A percentile compares a stretch with the other conserved stretches of the same genome.
Conservation (phyloP, 1,140 invertebrate species). For the Sycobia sp. region DNA sequence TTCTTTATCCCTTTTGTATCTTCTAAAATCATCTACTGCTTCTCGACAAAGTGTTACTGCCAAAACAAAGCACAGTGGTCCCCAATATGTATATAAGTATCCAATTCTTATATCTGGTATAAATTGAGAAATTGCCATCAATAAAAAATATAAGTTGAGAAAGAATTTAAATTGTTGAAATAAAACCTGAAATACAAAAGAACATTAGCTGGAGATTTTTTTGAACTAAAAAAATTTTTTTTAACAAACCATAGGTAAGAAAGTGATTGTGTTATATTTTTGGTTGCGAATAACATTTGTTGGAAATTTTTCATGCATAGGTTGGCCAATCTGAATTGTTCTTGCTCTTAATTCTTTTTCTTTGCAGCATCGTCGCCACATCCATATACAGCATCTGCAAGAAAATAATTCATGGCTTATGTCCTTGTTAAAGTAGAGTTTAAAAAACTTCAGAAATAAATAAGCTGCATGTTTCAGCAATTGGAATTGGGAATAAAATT, state of each 20-base stretch:
- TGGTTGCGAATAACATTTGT: slow-evolving; percentile 97
- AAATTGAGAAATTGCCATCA: slow-evolving; percentile 98
- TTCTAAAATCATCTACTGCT: slow-evolving; percentile 92
- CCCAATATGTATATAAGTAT: slow-evolving; percentile 99
- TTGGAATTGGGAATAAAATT: no score
- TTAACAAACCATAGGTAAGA: slow-evolving; percentile 86
- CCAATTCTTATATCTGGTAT: slow-evolving; percentile 95
- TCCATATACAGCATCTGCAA: slow-evolving; percentile 69
- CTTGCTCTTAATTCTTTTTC: slow-evolving; percentile 69
- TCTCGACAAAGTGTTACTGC: slow-evolving; percentile 95
- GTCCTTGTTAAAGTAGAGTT: no score
- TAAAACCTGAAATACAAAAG: slow-evolving; percentile 70
- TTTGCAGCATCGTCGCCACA: slow-evolving; percentile 73
- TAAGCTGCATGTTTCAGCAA: not conserved
- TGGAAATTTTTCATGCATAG: slow-evolving; percentile 80
- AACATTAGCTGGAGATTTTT: no score
- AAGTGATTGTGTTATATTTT: slow-evolving; percentile 98
- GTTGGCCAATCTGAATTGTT: slow-evolving; percentile 70
- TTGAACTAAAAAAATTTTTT: not conserved
- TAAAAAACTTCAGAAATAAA: no score
- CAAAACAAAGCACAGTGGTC: slow-evolving; percentile 94
- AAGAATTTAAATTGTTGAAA: slow-evolving; percentile 99
- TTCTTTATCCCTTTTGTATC: slow-evolving; percentile 90
- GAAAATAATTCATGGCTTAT: no score
- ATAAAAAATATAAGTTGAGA: slow-evolving; percentile 96